These are phyloP conservation scores for Pongo pygmaeus DNA, from an alignment of 2,113 vertebrate genomes.

Conservation along the genomic window DNA sequence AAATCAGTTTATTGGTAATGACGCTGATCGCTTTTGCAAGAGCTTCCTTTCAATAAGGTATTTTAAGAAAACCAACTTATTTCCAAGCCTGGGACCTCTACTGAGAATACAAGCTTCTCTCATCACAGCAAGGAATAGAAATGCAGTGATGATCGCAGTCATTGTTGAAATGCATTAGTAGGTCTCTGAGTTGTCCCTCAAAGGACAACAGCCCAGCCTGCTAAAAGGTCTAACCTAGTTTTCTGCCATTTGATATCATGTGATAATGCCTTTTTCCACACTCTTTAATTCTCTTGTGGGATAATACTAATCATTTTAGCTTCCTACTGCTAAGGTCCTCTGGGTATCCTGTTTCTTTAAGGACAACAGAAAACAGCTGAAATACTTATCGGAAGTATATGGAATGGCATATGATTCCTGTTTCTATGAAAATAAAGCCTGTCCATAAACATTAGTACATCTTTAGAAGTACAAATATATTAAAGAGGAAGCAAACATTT, in stretches of 20 bases:
- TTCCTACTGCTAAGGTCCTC: constrained; percentile 20
- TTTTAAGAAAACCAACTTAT: constrained; percentile 2
- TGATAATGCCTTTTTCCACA: background rate
- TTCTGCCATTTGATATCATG: background rate
- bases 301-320: constrained; percentile 29
- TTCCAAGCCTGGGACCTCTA: background rate
- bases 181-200: background rate
- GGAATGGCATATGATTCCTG: background rate
- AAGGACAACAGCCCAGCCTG: background rate
- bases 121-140: constrained; percentile 5
- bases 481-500: constrained; percentile 27
- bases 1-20: background rate
- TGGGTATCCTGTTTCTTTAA: constrained; percentile 19
- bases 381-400: constrained; percentile 19
- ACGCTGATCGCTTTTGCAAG: background rate
- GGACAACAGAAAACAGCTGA: constrained; percentile 18
- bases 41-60: constrained; percentile 22
- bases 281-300: constrained; percentile 7
- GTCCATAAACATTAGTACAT: background rate
- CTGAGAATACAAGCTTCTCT: background rate
- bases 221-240: constrained; percentile 39
- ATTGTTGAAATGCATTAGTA: background rate
- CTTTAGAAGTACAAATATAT: constrained; percentile 41
- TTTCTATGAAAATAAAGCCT: constrained; percentile 23
- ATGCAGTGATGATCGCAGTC: background rate